Conservation (phyloP, 2,888 invertebrate species). For the Emesis russula region DNA sequence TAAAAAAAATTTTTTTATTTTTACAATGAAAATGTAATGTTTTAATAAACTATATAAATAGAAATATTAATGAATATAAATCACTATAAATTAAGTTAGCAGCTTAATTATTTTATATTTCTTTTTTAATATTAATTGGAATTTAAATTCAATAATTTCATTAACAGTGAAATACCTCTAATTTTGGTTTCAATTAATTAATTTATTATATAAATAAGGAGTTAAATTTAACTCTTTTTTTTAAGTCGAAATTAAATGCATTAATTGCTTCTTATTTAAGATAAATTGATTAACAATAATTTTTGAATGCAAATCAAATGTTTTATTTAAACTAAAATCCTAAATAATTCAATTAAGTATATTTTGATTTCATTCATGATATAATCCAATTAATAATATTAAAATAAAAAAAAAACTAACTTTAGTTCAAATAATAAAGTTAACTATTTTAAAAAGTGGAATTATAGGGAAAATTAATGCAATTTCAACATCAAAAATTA, state of each 20-base stretch:
- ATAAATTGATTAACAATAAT: constrained; percentile 92
- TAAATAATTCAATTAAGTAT: constrained; percentile 93
- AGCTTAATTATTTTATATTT: constrained; percentile 96
- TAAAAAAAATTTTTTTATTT: constrained; percentile 94
- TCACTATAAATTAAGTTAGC: constrained; percentile 96
- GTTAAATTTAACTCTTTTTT: constrained; percentile 92
- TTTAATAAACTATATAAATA: constrained; percentile 97
- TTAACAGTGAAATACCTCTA: constrained; percentile 97
- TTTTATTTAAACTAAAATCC: constrained; percentile 92
- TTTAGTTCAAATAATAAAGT: constrained; percentile 91
- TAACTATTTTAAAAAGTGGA: constrained; percentile 91
- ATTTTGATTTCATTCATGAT: constrained; percentile 23
- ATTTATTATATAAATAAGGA: constrained; percentile 92
- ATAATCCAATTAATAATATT: constrained; percentile 92
- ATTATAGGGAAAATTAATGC: constrained; percentile 96
- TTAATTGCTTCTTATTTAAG: constrained; percentile 96
- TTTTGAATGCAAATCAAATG: constrained; percentile 90
- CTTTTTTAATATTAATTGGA: constrained; percentile 92
- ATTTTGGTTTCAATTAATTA: constrained; percentile 95
- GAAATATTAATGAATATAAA: constrained; percentile 94
- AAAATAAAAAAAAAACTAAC: constrained; percentile 94
- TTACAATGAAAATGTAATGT: constrained; percentile 97
- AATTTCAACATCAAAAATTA: constrained; percentile 98
- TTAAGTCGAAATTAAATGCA: constrained; percentile 89
- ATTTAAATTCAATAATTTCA: constrained; percentile 95